A percentile compares a stretch with the other conserved stretches of the same genome.
These are phyloP conservation scores for Rhamphomyia laevipes DNA, from an alignment of 2,888 invertebrate genomes.

Conservation along the genomic window DNA sequence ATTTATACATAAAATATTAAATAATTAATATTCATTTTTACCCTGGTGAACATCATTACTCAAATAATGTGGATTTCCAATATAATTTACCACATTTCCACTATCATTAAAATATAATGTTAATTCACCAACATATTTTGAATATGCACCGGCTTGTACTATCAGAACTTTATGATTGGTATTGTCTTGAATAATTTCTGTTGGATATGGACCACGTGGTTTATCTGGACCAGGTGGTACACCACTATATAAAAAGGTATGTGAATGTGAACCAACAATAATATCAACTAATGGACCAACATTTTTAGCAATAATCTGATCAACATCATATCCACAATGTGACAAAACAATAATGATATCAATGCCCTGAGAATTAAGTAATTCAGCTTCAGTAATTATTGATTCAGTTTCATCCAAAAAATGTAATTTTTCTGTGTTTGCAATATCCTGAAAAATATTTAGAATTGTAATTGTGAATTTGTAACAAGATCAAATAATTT, in stretches of 20 bases:
- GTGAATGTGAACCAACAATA: slow-evolving; percentile 77
- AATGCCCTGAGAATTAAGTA: slow-evolving; percentile 47
- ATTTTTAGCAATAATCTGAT: slow-evolving; percentile 50
- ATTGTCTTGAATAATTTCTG: slow-evolving; percentile 45
- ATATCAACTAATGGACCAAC: slow-evolving; percentile 60
- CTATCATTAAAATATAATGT: slow-evolving; percentile 54
- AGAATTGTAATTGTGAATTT: not conserved
- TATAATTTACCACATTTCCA: slow-evolving; percentile 53
- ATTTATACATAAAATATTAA: not conserved
- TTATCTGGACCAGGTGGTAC: slow-evolving; percentile 45
- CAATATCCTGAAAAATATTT: slow-evolving; percentile 43
- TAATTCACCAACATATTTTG: slow-evolving; percentile 67
- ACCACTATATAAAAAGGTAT: slow-evolving; percentile 62
- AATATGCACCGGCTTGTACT: slow-evolving; percentile 61
- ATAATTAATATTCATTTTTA: slow-evolving; percentile 22
- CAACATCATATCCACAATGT: slow-evolving; percentile 63
- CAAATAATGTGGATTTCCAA: slow-evolving; percentile 62
- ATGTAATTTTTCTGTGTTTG: slow-evolving; percentile 51
- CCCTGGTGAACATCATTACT: slow-evolving; percentile 52
- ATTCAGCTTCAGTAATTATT: slow-evolving; percentile 53
- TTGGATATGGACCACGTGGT: slow-evolving; percentile 56
- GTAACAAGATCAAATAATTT: not conserved
- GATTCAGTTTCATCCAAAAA: slow-evolving; percentile 58
- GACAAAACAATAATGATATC: slow-evolving; percentile 75
- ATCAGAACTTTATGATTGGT: slow-evolving; percentile 40